Evolutionary conservation across 1,140 invertebrate species (phyloP).

Genomic region (Frieseomelitta varia): DNA sequence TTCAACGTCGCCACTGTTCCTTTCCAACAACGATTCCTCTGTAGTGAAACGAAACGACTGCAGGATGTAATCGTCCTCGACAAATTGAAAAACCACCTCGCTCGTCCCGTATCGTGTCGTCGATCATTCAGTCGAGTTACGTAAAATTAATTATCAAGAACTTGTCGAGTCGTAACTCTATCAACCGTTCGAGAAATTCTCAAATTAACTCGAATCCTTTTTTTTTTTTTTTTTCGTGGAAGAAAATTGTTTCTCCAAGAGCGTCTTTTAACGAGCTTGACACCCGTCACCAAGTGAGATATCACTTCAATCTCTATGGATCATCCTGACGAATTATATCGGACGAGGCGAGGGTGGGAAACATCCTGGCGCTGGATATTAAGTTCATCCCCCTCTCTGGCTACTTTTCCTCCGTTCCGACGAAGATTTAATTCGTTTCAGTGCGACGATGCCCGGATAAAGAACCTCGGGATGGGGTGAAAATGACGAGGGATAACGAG

Average conservation of each 20-base stretch:
- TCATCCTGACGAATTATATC: neutral
- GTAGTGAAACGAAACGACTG: neutral
- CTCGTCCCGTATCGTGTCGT: neutral
- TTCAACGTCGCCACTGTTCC: neutral
- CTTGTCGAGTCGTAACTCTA: neutral
- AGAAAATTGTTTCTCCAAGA: neutral
- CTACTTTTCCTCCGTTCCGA: neutral
- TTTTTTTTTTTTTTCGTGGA: too few species aligned
- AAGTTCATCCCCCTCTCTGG: neutral
- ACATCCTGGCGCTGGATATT: neutral
- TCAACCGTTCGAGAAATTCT: neutral
- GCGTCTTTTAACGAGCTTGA: neutral
- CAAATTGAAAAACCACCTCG: constrained; percentile 13
- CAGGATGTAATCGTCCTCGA: neutral
- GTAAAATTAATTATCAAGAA: neutral
- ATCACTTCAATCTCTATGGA: neutral
- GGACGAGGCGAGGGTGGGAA: neutral
- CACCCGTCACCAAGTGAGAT: neutral
- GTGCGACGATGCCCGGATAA: constrained; percentile 38
- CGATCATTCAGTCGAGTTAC: constrained; percentile 1
- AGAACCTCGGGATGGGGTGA: constrained; percentile 34
- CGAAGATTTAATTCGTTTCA: constrained; percentile 45
- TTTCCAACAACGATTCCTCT: constrained; percentile 32
- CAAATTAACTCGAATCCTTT: too few species aligned
- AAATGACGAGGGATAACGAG: constrained; percentile 45